These are phyloP conservation scores for Umimayanthus kanabou DNA, from an alignment of 92 coral and sea anemone species.

Conservation along the genomic window DNA sequence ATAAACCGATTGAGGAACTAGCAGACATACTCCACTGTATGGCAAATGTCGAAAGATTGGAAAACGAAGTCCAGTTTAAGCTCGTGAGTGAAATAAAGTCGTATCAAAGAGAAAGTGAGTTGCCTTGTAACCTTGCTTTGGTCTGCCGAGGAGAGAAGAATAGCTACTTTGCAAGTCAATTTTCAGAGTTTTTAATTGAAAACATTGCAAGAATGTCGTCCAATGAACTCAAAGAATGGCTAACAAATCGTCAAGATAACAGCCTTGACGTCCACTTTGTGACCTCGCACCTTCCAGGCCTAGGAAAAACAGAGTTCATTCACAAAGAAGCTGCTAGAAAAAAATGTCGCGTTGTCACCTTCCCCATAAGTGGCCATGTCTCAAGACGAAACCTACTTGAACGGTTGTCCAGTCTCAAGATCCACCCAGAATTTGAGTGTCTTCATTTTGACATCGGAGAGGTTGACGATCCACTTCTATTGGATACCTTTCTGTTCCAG, in stretches of 20 bases:
- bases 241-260: not conserved
- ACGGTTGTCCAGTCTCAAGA: conserved; percentile 32
- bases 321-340: conserved; percentile 9
- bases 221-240: not conserved
- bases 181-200: conserved; percentile 3
- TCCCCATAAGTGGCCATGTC: conserved; percentile 40
- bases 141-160: not conserved
- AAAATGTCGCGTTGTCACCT: conserved; percentile 4
- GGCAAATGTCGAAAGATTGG: conserved; percentile 54
- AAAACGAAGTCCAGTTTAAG: conserved; percentile 50
- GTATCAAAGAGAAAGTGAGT: not conserved
- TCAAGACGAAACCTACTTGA: conserved; percentile 11
- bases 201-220: not conserved
- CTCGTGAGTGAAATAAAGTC: conserved; percentile 38
- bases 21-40: conserved; percentile 40
- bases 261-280: conserved; percentile 25
- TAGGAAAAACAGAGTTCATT: conserved; percentile 46
- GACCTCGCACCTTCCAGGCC: conserved; percentile 47
- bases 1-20: not conserved
- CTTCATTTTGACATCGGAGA: conserved; percentile 46
- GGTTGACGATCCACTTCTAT: conserved; percentile 25
- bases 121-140: conserved; percentile 4
- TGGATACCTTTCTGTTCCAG: conserved; percentile 43
- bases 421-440: conserved; percentile 30
- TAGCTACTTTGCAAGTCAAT: conserved; percentile 9